phyloP scores from a whole-genome alignment of 2,797 vertebrate genomes.

The Pangasius djambal region DNA sequence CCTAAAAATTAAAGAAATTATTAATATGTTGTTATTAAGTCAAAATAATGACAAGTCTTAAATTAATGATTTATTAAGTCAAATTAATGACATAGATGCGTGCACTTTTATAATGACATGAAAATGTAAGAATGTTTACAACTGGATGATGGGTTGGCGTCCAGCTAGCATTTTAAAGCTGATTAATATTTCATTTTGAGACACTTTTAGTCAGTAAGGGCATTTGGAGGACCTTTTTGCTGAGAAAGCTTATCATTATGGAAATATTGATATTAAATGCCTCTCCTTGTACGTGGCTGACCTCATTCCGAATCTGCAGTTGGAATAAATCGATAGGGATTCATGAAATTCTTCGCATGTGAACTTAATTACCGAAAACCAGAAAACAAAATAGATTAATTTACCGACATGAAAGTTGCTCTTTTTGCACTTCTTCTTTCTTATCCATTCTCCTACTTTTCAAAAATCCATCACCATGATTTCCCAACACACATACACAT shows the following conservation, averaged over 20 bases:
- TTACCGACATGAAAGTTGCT: not conserved
- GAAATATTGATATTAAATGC: not conserved
- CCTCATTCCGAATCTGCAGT: not conserved
- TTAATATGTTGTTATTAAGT: not conserved
- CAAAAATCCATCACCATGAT: not conserved
- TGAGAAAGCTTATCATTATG: not conserved
- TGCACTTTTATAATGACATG: not conserved
- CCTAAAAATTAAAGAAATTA: too few species aligned
- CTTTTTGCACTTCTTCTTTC: not conserved
- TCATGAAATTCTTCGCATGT: not conserved
- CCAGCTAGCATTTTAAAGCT: not conserved
- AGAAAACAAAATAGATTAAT: not conserved
- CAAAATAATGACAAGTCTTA: not conserved
- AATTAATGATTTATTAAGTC: not conserved
- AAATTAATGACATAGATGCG: not conserved
- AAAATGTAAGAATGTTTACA: not conserved
- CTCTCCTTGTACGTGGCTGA: not conserved
- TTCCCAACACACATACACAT: conserved; percentile 11
- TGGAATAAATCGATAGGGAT: not conserved
- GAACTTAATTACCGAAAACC: not conserved
- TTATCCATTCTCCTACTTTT: not conserved
- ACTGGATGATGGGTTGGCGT: not conserved
- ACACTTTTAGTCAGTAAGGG: not conserved
- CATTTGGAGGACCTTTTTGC: not conserved
- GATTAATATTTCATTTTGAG: not conserved